Conservation (phyloP, 1,140 invertebrate genomes). For the Gerris buenoi region DNA sequence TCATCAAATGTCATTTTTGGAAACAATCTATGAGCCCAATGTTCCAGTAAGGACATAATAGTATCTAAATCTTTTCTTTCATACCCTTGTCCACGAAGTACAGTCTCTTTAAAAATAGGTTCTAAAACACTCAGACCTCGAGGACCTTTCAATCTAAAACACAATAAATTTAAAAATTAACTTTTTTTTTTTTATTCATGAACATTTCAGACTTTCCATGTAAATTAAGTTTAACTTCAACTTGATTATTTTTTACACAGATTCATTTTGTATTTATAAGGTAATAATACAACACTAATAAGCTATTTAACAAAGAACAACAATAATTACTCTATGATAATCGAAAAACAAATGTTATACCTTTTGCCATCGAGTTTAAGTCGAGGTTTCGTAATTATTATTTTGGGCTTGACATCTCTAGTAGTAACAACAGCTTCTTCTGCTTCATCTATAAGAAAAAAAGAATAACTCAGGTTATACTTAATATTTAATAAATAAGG, state of each 20-base stretch:
- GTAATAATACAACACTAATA: background rate
- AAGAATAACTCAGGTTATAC: no score
- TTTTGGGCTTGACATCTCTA: conserved; percentile 32
- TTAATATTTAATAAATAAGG: no score
- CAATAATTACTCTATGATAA: background rate
- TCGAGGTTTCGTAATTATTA: conserved; percentile 45
- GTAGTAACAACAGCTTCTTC: conserved; percentile 8
- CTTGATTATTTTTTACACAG: background rate
- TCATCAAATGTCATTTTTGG: conserved; percentile 77
- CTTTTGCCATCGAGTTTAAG: conserved; percentile 54
- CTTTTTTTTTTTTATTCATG: background rate
- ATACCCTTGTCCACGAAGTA: conserved; percentile 65
- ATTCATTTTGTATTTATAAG: background rate
- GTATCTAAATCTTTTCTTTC: conserved; percentile 67
- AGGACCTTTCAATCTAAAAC: conserved; percentile 35
- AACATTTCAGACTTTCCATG: background rate
- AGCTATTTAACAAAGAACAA: background rate
- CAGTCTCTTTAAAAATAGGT: conserved; percentile 61
- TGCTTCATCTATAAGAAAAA: conserved; percentile 14
- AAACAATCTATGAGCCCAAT: conserved; percentile 80
- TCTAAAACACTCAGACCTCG: conserved; percentile 64
- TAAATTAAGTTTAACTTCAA: background rate
- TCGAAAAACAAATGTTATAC: conserved; percentile 8
- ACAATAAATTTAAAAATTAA: background rate
- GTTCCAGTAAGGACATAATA: conserved; percentile 65